A percentile compares a stretch with the other conserved stretches of the same genome.
phyloP scores from a whole-genome alignment of 1,140 invertebrate genomes.

The Leucophenga varia region DNA sequence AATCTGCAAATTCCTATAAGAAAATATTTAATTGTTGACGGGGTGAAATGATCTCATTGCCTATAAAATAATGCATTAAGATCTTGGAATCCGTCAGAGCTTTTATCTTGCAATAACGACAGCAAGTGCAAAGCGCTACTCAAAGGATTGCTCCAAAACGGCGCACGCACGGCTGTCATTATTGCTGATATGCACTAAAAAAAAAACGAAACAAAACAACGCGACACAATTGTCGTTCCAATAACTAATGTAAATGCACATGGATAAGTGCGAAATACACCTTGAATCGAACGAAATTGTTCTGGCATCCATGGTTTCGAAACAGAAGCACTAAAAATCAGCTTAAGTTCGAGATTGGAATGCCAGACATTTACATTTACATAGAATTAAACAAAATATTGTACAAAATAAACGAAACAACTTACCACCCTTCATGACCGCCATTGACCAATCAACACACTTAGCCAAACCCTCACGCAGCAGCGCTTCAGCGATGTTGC shows the following conservation, averaged over 20 bases:
- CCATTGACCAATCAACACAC: constrained; percentile 98
- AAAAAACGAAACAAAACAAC: no score
- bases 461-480: constrained; percentile 89
- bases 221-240: constrained; percentile 4
- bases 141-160: constrained; percentile 23
- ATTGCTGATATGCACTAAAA: constrained; percentile 20
- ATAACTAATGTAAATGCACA: constrained; percentile 7
- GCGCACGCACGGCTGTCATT: constrained; percentile 14
- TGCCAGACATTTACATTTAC: neutral
- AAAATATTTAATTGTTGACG: constrained; percentile 44
- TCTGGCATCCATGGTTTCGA: constrained; percentile 18
- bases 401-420: neutral
- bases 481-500: constrained; percentile 94
- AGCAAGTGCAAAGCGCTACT: constrained; percentile 20
- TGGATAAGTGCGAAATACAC: constrained; percentile 6
- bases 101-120: constrained; percentile 32
- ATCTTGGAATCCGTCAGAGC: constrained; percentile 55
- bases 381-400: constrained; percentile 3
- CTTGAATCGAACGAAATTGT: constrained; percentile 14
- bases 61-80: constrained; percentile 18
- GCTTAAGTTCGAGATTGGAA: constrained; percentile 1
- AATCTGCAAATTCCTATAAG: no score
- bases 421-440: constrained; percentile 73
- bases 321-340: constrained; percentile 2
- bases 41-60: constrained; percentile 53